Percentiles rank a stretch among this genome's conserved stretches.
Evolutionary conservation across 2,797 vertebrate genomes (phyloP).

Genomic region (Gymnocypris eckloni): DNA sequence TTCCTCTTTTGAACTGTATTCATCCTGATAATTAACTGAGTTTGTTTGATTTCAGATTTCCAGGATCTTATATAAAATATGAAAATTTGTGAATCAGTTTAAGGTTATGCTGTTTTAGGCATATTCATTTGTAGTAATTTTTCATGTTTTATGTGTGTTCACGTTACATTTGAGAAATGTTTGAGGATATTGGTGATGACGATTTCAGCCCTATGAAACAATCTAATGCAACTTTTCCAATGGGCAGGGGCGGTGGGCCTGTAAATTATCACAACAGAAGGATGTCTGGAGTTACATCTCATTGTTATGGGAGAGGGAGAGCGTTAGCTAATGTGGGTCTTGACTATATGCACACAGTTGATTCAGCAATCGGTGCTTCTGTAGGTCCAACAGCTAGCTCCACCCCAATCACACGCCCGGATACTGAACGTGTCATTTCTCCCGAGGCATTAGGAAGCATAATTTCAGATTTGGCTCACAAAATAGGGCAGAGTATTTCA

Average conservation of each 20-base stretch:
- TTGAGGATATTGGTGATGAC: neutral
- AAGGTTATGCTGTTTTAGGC: neutral
- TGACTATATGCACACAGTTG: too few species aligned
- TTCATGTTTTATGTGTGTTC: neutral
- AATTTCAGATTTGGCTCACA: too few species aligned
- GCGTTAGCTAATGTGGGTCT: neutral
- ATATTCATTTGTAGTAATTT: neutral
- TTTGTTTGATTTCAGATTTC: too few species aligned
- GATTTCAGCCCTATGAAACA: neutral
- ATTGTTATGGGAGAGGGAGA: slow-evolving; percentile 15
- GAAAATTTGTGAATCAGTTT: neutral
- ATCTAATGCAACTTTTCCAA: neutral
- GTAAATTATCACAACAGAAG: neutral
- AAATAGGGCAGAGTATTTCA: too few species aligned
- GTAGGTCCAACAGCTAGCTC: too few species aligned
- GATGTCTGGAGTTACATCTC: neutral
- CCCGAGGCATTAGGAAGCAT: too few species aligned
- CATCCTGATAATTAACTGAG: too few species aligned
- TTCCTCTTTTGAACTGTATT: too few species aligned
- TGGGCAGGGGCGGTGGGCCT: neutral
- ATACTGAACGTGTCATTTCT: too few species aligned
- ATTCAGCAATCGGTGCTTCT: too few species aligned
- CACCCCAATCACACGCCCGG: too few species aligned
- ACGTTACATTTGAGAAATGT: slow-evolving; percentile 1
- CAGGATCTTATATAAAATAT: too few species aligned